A percentile compares a stretch with the other conserved stretches of the same genome.
Evolutionary conservation across 2,113 vertebrate species (phyloP).

Genomic region (Sigmodon hispidus): DNA sequence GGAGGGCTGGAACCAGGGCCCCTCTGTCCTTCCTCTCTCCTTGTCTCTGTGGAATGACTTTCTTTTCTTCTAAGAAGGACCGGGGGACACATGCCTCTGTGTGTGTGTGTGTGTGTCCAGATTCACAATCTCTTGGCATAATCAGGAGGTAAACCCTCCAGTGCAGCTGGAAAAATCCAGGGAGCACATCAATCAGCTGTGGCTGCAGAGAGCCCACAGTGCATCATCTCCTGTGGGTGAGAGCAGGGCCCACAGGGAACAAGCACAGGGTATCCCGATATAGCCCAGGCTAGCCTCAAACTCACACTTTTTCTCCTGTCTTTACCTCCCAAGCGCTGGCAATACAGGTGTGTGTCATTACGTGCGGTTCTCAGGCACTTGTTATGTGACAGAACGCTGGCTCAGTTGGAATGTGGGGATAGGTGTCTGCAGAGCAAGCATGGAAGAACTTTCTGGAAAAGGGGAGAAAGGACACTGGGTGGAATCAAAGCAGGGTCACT

Average conservation of each 20-base stretch:
- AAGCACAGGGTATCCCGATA: neutral
- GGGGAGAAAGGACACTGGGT: neutral
- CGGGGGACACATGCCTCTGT: neutral
- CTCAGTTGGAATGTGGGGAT: no score
- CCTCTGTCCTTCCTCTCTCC: neutral
- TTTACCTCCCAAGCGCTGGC: no score
- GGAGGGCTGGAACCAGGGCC: neutral
- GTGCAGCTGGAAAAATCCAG: neutral
- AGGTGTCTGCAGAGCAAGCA: neutral
- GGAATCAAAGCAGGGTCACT: neutral
- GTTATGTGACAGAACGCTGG: neutral
- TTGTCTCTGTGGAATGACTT: neutral
- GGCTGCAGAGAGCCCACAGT: neutral
- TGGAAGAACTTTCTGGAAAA: neutral
- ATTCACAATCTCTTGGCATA: neutral
- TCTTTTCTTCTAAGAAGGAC: neutral
- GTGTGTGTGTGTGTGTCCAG: neutral
- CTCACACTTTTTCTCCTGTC: neutral
- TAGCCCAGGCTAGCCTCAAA: neutral
- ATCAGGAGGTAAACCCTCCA: neutral
- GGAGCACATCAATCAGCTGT: neutral
- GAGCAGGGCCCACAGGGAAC: neutral
- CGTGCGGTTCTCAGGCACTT: neutral
- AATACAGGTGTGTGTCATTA: neutral
- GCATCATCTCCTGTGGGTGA: neutral